Percentiles rank a stretch among this genome's conserved stretches.
Evolutionary conservation across 2,888 invertebrate genomes (phyloP).

Genomic region (Malthinus flaveolus): DNA sequence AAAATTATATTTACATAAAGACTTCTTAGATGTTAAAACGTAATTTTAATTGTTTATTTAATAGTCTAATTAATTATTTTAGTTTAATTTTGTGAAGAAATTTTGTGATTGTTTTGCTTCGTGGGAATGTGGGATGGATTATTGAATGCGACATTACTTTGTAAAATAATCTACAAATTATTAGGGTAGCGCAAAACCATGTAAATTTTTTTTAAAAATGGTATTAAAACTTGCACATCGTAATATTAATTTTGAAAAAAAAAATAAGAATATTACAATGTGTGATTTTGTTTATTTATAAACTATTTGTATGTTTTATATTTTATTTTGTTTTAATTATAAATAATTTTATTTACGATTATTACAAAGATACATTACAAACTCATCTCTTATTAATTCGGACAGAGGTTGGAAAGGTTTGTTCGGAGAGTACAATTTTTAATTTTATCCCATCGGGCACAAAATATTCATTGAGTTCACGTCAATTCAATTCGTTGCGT

Average conservation of each 20-base stretch:
- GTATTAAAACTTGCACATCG: constrained; percentile 8
- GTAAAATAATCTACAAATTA: constrained; percentile 13
- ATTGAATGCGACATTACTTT: neutral
- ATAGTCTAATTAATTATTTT: neutral
- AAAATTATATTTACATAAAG: constrained; percentile 1
- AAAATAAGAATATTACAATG: constrained; percentile 19
- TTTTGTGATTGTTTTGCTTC: constrained; percentile 4
- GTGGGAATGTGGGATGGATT: neutral
- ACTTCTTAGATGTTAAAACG: constrained; percentile 3
- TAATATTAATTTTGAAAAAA: constrained; percentile 16
- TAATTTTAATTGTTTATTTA: neutral
- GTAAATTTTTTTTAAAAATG: constrained; percentile 8
- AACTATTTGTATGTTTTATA: constrained; percentile 21
- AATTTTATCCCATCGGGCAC: no score
- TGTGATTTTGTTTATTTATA: constrained; percentile 23
- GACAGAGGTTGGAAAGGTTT: no score
- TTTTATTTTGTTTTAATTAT: constrained; percentile 37
- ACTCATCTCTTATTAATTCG: no score
- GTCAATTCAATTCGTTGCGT: no score
- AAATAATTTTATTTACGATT: constrained; percentile 40
- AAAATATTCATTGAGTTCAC: no score
- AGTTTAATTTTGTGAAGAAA: neutral
- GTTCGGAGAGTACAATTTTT: no score
- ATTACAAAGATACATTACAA: neutral
- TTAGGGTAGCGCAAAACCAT: constrained; percentile 12